Evolutionary conservation across 2,797 vertebrate genomes (phyloP), one percentile per base, ranked within the genome.

Genomic region (Aselliscus stoliczkanus): DNA sequence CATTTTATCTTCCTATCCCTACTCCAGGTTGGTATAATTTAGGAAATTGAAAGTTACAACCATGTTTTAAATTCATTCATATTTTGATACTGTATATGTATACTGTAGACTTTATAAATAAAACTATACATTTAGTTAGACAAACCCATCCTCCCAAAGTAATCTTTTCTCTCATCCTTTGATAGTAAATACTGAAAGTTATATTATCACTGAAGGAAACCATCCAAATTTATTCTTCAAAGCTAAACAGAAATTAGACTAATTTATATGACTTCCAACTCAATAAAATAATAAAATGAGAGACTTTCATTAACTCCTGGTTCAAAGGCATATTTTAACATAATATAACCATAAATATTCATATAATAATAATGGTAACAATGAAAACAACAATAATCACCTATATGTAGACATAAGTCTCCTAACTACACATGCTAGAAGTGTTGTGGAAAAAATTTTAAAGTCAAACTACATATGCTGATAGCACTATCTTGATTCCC

Each of bases 221-320:
- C 56, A 84, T 73, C 29, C 60, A 88, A 56, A 90, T 92, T 89
- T 92, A 92, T 94, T 93, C 72, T 80, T 92, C 42, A 92, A 69
- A 73, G n/a, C 50, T 90, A 92, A 89, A 67, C 7, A 67, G 42
- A 90, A 96, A 92, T 92, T 94, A 94, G 90, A 92, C 4, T 44
- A 92, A 81, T 73, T 80, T 80, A 90, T 85, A 60, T 83, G 67
- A 75, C 23, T 84, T 92, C 84, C 18, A 91, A 89, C 60, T 76
- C 39, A 73, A 89, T 39, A 58, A 80, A 88, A 58, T 21, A 83
- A 94, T 76, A 79, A 93, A 88, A 93, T 37, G 14, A 80, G 31
- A 85, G 42, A 25, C 62, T 95, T 93, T 92, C 50, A 87, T 95
- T 88, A 94, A 79, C 91, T 93, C 94, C 65, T 89, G 37, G 9